Evolutionary conservation across 1,140 invertebrate genomes (phyloP).

Genomic region (Agrypnia vestita): DNA sequence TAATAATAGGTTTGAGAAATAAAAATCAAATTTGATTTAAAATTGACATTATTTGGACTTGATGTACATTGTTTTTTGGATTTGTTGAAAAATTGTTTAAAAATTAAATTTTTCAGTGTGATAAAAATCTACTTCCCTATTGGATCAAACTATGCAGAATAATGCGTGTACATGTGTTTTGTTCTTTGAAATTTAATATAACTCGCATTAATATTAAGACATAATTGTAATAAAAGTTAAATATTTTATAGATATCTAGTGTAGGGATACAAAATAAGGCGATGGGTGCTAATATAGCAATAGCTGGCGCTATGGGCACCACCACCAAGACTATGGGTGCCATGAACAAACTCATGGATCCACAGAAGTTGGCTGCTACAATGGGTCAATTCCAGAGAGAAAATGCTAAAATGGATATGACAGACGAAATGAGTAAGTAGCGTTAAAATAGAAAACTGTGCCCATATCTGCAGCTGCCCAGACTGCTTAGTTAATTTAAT

Average conservation of each 20-base stretch:
- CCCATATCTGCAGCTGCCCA: neutral
- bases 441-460: neutral
- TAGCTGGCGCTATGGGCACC: slow-evolving; percentile 89
- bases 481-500: neutral
- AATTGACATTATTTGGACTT: too few relatives aligned
- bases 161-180: too few relatives aligned
- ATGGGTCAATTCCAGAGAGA: slow-evolving; percentile 89
- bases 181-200: too few relatives aligned
- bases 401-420: slow-evolving; percentile 93
- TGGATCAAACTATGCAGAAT: too few relatives aligned
- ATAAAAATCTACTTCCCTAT: too few relatives aligned
- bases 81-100: too few relatives aligned
- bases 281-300: slow-evolving; percentile 90
- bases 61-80: too few relatives aligned
- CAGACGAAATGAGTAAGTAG: slow-evolving; percentile 91
- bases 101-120: too few relatives aligned
- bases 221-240: too few relatives aligned
- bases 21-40: too few relatives aligned
- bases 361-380: slow-evolving; percentile 85
- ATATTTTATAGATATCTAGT: slow-evolving; percentile 78
- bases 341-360: slow-evolving; percentile 92
- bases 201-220: too few relatives aligned
- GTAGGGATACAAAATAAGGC: slow-evolving; percentile 89
- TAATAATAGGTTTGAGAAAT: too few relatives aligned
- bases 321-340: slow-evolving; percentile 90